These are phyloP conservation scores for Dendroctonus ponderosae DNA, from an alignment of 1,140 invertebrate species.

Conservation along the genomic window DNA sequence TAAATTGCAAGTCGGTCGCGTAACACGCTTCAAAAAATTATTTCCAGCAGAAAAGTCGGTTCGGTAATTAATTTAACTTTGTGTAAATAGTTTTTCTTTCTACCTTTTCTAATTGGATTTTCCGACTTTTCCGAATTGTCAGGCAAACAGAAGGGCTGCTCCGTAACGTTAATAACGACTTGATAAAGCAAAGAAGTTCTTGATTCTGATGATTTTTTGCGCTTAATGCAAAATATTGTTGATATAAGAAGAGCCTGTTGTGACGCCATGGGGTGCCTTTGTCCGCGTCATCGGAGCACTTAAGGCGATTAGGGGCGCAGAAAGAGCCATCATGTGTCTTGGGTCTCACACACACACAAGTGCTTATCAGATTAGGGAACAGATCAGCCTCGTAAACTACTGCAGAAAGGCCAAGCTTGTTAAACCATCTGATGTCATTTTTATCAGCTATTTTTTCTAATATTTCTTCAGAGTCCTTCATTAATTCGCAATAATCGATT, in stretches of 20 bases:
- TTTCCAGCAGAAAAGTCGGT: conserved; percentile 16
- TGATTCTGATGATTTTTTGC: too few relatives aligned
- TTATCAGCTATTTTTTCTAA: too few relatives aligned
- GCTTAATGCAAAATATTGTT: too few relatives aligned
- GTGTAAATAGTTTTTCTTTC: conserved; percentile 22
- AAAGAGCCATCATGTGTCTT: conserved; percentile 1
- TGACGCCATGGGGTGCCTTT: neutral
- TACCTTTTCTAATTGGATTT: conserved; percentile 20
- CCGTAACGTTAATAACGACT: too few relatives aligned
- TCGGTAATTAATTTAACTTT: conserved; percentile 20
- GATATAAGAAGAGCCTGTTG: too few relatives aligned
- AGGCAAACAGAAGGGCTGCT: conserved; percentile 1
- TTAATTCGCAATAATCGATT: too few relatives aligned
- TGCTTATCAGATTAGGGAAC: neutral
- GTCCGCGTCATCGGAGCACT: neutral
- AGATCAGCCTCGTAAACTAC: neutral
- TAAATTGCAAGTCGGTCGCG: conserved; percentile 11
- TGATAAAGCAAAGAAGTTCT: too few relatives aligned
- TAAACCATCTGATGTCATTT: too few relatives aligned
- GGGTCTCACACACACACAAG: neutral
- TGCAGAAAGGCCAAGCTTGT: too few relatives aligned
- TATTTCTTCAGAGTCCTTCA: too few relatives aligned
- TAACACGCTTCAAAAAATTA: conserved; percentile 18
- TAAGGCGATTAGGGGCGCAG: neutral
- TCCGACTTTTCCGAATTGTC: conserved; percentile 10